Conservation (phyloP, 2,113 vertebrate genomes). For the Actenoides hombroni region DNA sequence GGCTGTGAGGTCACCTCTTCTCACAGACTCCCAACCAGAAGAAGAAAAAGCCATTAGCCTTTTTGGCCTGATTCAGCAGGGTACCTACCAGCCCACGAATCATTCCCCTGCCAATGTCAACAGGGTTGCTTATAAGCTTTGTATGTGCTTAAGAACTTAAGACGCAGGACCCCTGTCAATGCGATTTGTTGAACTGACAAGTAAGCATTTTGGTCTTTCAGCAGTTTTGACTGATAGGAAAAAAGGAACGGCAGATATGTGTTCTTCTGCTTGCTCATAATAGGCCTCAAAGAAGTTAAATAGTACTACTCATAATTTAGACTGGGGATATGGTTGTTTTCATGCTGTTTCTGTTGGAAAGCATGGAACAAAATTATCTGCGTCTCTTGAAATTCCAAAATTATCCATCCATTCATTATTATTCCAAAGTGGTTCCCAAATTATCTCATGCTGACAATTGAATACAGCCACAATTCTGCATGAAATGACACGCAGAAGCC, state of each 20-base stretch:
- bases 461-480: background rate
- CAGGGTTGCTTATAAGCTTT: background rate
- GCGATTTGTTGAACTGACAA: background rate
- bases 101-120: background rate
- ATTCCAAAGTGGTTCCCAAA: background rate
- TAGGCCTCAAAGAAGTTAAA: conserved; percentile 11
- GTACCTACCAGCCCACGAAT: background rate
- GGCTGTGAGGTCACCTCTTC: background rate
- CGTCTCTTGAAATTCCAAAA: conserved; percentile 1
- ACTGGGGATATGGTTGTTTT: background rate
- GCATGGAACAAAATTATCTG: background rate
- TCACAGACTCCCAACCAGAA: background rate
- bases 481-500: background rate
- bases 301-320: conserved; percentile 28
- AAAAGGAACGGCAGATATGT: background rate
- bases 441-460: background rate
- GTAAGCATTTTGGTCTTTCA: background rate
- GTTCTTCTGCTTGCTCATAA: conserved; percentile 8
- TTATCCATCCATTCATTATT: background rate
- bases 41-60: conserved; percentile 13
- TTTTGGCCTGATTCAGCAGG: conserved; percentile 8
- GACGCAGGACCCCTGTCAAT: background rate
- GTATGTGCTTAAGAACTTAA: background rate
- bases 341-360: conserved; percentile 16
- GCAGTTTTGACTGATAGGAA: background rate